Base-by-base conservation (phyloP, 2,888 invertebrate genomes). In the Catocala nupta region DNA sequence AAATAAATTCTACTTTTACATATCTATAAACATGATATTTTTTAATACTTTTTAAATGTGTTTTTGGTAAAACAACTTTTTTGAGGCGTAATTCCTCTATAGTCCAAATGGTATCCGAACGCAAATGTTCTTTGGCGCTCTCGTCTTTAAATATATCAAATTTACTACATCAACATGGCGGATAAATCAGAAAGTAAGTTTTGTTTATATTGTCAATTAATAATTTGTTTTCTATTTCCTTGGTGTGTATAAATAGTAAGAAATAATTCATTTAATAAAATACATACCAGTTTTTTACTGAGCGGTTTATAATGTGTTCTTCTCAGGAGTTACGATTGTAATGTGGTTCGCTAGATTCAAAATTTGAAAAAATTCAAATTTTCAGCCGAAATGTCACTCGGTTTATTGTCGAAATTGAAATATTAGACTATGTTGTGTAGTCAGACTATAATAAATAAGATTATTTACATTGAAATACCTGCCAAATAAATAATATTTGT, bases 101-200 rank as follows among this genome's bases (percentile, higher is more conserved):
- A 43, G 7, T 12, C 1, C 34, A n/a, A 10, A 48, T 53, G 34
- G 43, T 78, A 82, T 78, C 81, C 79, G 77, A 84, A 82, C 78
- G 71, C 73, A 70, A 71, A 69, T 62, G 65, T 61, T 85, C 84
- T 92, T 25, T 92, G 92, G 92, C 93, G 91, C 91, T 91, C 85
- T 69, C 86, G 75, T 88, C 88, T 90, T 90, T 85, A 88, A 90
- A 89, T 57, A 70, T 71, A 75, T 77, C 84, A 81, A 87, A 88
- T 83, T 82, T 83, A 80, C 85, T 78, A 70, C 94, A 95, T 95
- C 96, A 96, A 96, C 94, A 97, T 97, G 96, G 96, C 96, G 96
- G 96, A 96, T 95, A 95, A 95, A 95, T 95, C 96, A 95, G 96
- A 96, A 96, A 96, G 96, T 96, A 95, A 96, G 96, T 96, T 95